phyloP scores from a whole-genome alignment of 1,140 invertebrate species.

The Ceratosolen solmsi region DNA sequence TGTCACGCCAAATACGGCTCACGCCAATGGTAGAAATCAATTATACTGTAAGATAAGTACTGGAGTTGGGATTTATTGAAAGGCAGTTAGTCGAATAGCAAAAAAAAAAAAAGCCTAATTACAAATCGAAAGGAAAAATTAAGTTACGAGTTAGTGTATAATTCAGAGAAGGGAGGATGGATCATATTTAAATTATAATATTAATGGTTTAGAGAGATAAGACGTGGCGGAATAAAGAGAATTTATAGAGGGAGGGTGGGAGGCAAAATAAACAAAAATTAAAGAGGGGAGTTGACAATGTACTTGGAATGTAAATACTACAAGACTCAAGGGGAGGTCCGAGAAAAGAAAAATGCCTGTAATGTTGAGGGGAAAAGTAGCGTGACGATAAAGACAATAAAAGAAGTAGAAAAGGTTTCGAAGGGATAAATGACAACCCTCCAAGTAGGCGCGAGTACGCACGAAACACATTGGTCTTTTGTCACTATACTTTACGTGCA shows the following conservation, averaged over 20 bases:
- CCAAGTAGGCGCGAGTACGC: not conserved
- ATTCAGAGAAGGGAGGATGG: no score
- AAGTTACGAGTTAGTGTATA: no score
- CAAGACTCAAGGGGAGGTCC: not conserved
- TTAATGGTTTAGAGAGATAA: not conserved
- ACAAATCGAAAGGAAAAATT: no score
- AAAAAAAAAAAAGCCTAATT: conserved; percentile 28
- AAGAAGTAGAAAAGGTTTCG: no score
- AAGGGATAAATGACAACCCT: conserved; percentile 38
- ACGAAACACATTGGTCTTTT: conserved; percentile 24
- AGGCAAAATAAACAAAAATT: conserved; percentile 7
- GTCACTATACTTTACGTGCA: not conserved
- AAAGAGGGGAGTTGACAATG: conserved; percentile 55
- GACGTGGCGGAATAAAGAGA: conserved; percentile 4
- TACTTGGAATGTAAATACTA: conserved; percentile 60
- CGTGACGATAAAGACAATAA: conserved; percentile 17
- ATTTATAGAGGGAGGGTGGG: not conserved
- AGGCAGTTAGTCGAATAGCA: conserved; percentile 1
- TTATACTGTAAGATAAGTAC: no score
- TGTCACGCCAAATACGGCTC: no score
- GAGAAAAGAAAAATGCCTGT: conserved; percentile 41
- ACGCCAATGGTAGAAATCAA: no score
- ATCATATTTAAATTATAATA: conserved; percentile 12
- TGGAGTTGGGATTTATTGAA: no score
- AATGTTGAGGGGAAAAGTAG: conserved; percentile 25